Base-by-base conservation (phyloP, 2,888 invertebrate genomes). In the Troides helena region DNA sequence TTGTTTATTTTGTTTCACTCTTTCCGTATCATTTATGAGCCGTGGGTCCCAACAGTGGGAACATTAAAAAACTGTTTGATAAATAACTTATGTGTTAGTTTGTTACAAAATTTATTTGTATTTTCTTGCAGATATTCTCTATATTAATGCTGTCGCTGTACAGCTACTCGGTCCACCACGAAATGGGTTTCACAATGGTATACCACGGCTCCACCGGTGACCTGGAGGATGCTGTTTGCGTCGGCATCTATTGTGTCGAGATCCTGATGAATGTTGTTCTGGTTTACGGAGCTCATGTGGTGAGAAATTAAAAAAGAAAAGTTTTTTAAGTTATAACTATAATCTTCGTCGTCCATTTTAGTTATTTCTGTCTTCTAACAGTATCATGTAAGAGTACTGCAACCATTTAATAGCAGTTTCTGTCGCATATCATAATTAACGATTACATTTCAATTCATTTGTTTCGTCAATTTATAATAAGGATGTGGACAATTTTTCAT, bases 241-340 rank as follows among this genome's bases (percentile, higher is more conserved):
- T 90, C 5, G 75, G 80, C 2, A 73, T 89, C 46, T 86, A 85
- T 74, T 81, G 83, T 18, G 46, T 85, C 0, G 90, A 90, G 63
- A 62, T 88, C 0, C 12, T 89, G 1, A 86, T 89, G 69, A 82
- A 76, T 50, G 76, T 72, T 0, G 8, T 82, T 0, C 77, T 90
- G 4, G 75, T 90, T 0, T 88, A 86, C 69, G 90, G 89, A 23
- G 80, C 86, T 7, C 90, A 90, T 76, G 81, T 70, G 85, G 90
- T 90, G 75, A 78, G 63, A 58, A n/a, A 25, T 58, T 58, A 58
- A 6, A 23, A 21, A 58, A 18, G 39, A 39, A 39, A 39, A 39
- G 1, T 39, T 10, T 10, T 39, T 39, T 39, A 39, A 39, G 39
- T 39, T 7, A 1, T 39, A 39, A 10, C 5, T 3, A 30, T 30